These are phyloP conservation scores for Vombatus ursinus DNA, from an alignment of 2,113 vertebrate species.

Conservation along the genomic window DNA sequence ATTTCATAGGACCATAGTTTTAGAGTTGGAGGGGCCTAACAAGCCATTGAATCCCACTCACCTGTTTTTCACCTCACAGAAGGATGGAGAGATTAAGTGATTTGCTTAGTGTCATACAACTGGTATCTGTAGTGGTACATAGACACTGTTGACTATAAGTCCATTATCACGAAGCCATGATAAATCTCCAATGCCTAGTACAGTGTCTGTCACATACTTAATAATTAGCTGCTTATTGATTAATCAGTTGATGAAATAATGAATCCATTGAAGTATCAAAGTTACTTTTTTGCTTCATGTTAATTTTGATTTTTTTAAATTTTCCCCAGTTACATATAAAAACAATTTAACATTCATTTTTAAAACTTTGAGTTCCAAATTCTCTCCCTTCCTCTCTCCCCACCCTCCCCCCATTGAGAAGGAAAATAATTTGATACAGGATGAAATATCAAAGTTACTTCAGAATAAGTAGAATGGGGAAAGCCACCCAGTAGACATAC, in stretches of 20 bases:
- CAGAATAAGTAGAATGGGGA: background rate
- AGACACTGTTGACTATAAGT: background rate
- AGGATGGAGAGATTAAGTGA: background rate
- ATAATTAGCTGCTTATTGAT: background rate
- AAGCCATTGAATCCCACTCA: background rate
- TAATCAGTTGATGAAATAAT: background rate
- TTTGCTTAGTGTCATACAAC: background rate
- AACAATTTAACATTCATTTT: too few relatives aligned
- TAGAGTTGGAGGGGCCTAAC: background rate
- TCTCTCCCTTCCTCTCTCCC: too few relatives aligned
- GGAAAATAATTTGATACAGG: too few relatives aligned
- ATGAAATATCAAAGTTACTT: background rate
- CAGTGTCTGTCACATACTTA: background rate
- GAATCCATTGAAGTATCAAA: background rate
- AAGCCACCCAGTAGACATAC: background rate
- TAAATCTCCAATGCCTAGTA: background rate
- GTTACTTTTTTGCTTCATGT: background rate
- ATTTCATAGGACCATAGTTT: background rate
- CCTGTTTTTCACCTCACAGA: background rate
- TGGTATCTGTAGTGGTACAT: background rate
- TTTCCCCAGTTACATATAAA: too few relatives aligned
- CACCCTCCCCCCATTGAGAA: too few relatives aligned
- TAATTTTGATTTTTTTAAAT: too few relatives aligned
- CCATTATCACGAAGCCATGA: background rate
- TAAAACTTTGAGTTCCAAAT: too few relatives aligned